Base-by-base conservation (phyloP, 2,888 invertebrate species). In the Drosophila anomelani region DNA sequence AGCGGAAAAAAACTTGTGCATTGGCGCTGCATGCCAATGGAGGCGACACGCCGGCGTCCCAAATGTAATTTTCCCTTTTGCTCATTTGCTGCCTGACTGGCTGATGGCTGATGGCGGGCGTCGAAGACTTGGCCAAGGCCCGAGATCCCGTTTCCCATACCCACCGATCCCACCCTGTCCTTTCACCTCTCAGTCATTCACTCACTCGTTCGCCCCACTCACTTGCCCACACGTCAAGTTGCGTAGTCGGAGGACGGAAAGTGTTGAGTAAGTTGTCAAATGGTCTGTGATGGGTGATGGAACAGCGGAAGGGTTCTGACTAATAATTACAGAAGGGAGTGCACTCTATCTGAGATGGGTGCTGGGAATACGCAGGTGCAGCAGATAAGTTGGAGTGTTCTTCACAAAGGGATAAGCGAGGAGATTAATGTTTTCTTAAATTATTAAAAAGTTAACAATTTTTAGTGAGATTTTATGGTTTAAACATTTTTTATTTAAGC, bases 51-150 rank as follows among this genome's bases (percentile, higher is more conserved):
- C 61, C 68, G 66, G 80, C 67, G 68, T 74, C 88, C 78, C 86
- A 88, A 85, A 85, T 86, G 89, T 73, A 86, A 84, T 84, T 88
- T 88, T 80, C 87, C 67, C 66, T 79, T 78, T 85, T 76, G 71
- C 87, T 80, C 77, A 86, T 88, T 84, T 84, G 75, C 78, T 78
- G 83, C 80, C 76, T 83, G 75, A 76, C 72, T 82, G 86, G 69
- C 58, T 77, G 77, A 80, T 70, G 76, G 55, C 68, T 81, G 77
- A 69, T 74, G 66, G 57, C 58, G 61, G 56, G 47, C 55, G 56
- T 43, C 67, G 53, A 70, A 74, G 62, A 77, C 76, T 56, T 72
- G 72, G 75, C 79, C 77, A 58, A 51, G 79, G 58, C 58, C 39
- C 51, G 46, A 61, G 56, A 47, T 51, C 38, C 41, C 36, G 9